Evolutionary conservation across 53 echinoderm and acorn worm species (phyloP).

Genomic region (Actinopyga echinites): DNA sequence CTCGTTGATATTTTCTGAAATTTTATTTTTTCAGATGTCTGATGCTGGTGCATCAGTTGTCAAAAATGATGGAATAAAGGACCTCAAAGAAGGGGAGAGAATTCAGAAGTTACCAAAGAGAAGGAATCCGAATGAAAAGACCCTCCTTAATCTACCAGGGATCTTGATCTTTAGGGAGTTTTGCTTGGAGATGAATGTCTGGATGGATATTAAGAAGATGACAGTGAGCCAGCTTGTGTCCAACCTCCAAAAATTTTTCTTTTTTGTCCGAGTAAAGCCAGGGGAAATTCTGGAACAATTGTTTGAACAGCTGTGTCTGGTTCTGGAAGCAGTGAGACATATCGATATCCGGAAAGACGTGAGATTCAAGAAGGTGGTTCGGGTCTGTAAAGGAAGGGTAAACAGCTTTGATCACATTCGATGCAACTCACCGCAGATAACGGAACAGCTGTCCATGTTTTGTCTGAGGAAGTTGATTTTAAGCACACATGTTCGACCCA

Average conservation of each 20-base stretch:
- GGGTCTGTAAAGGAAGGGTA: conserved; percentile 4
- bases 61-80: no score
- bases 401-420: conserved; percentile 28
- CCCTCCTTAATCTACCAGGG: conserved; percentile 2
- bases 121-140: neutral
- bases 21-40: no score
- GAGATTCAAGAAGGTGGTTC: conserved; percentile 28
- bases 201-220: conserved; percentile 30
- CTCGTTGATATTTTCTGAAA: no score
- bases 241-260: conserved; percentile 40
- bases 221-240: neutral
- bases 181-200: conserved; percentile 22
- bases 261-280: conserved; percentile 20
- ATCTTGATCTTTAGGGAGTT: conserved; percentile 6
- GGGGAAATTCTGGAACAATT: conserved; percentile 15
- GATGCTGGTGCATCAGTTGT: no score
- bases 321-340: neutral
- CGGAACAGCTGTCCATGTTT: conserved; percentile 37
- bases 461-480: conserved; percentile 34
- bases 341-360: conserved; percentile 8
- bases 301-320: conserved; percentile 26
- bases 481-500: neutral
- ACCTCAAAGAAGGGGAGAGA: no score
- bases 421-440: conserved; percentile 27
- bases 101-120: neutral